These are phyloP conservation scores for Drosophila suboccidentalis DNA, from an alignment of 2,888 invertebrate species.

Conservation along the genomic window DNA sequence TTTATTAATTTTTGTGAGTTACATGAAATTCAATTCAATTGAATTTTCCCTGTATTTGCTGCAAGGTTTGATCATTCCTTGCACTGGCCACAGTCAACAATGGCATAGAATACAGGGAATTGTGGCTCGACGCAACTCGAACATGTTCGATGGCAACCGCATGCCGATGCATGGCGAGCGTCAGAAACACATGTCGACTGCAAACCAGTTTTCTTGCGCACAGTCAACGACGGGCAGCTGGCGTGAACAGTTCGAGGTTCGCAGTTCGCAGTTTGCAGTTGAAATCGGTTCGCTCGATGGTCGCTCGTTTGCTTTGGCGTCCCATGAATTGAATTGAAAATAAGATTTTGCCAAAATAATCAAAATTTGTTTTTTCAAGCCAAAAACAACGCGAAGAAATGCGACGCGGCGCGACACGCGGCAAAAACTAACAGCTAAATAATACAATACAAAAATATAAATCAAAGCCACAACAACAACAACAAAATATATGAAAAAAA, in stretches of 20 bases:
- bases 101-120: slow-evolving; percentile 53
- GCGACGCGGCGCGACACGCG: slow-evolving; percentile 61
- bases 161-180: slow-evolving; percentile 34
- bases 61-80: background rate
- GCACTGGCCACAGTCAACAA: slow-evolving; percentile 32
- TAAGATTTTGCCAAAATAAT: slow-evolving; percentile 63
- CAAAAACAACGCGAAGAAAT: slow-evolving; percentile 62
- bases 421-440: slow-evolving; percentile 32
- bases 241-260: slow-evolving; percentile 58
- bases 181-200: background rate
- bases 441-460: slow-evolving; percentile 3
- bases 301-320: slow-evolving; percentile 74
- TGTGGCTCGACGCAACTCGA: slow-evolving; percentile 36
- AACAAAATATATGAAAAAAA: slow-evolving; percentile 9
- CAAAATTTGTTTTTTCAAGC: slow-evolving; percentile 75
- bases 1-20: too few species aligned
- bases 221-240: slow-evolving; percentile 73
- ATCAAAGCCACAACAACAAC: slow-evolving; percentile 21
- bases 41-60: slow-evolving; percentile 6
- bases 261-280: slow-evolving; percentile 20
- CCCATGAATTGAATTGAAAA: slow-evolving; percentile 61
- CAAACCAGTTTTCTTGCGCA: slow-evolving; percentile 65
- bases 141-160: slow-evolving; percentile 56
- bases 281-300: slow-evolving; percentile 40
- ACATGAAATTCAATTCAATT: background rate